Evolutionary conservation across 2,888 invertebrate species (phyloP), one percentile per base, ranked within the genome.

Genomic region (Diarsia dahlii): DNA sequence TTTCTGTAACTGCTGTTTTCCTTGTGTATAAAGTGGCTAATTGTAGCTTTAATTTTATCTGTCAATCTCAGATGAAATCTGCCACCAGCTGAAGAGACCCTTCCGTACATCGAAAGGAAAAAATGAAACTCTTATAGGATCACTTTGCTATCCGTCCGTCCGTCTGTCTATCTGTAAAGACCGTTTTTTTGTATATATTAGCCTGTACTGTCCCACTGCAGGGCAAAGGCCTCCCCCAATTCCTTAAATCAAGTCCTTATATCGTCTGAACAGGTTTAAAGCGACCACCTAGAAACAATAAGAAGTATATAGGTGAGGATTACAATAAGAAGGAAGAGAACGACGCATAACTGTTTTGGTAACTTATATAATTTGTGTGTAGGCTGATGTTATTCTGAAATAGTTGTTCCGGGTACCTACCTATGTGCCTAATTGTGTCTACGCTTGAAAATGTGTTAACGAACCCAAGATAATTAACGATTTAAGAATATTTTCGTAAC

Each of bases 361-460:
- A 52, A 54, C n/a, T 69, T 69, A 70, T 15, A 66, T 65, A 39
- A 66, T 39, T 39, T 67, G 50, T 28, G n/a, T 34, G 28, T 46
- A 13, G 45, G n/a, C 10, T 15, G 60, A 39, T 62, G 54, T 45
- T 45, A 3, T 28, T 46, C 28, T 46, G 23, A 68, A 52, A 52
- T 28, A 67, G 23, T 50, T 23, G 18, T 67, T 45, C 39, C 28
- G 12, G 69, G 45, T 23, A 15, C n/a, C 28, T 15, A 62, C 39
- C 62, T 39, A 6, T 39, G 15, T n/a, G 9, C 6, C 10, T 2
- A 45, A 28, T 71, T 20, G 5, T 20, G 12, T 71, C 34, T 18
- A 18, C 23, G 28, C 18, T 5, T 13, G 9, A 28, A 5, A n/a
- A 23, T 48, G 3, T 39, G 8, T 28, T 9, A 39, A 13, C 62